A percentile compares a stretch with the other conserved stretches of the same genome.
Evolutionary conservation across 2,888 invertebrate genomes (phyloP).

Genomic region (Leptinotarsa peninsularis): DNA sequence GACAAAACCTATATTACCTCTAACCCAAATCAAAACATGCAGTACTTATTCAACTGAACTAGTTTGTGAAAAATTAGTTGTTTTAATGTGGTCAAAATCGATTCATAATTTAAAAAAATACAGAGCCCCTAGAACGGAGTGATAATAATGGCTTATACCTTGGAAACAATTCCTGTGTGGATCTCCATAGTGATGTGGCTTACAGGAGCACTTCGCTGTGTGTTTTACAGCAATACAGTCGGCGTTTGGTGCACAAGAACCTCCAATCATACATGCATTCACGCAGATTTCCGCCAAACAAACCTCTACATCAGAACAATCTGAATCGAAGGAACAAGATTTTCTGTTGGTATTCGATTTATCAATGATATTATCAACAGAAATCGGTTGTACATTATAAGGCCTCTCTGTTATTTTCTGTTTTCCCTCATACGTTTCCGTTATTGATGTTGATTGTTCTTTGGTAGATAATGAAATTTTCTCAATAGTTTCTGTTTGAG

Average conservation of each 20-base stretch:
- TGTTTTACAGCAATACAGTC: conserved; percentile 75
- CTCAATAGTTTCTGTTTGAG: conserved; percentile 7
- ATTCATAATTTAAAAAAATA: conserved; percentile 29
- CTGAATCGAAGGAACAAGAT: conserved; percentile 72
- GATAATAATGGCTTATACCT: conserved; percentile 68
- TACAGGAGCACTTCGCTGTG: conserved; percentile 74
- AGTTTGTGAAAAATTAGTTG: conserved; percentile 51
- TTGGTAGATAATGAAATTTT: too few species aligned
- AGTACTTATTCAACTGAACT: conserved; percentile 36
- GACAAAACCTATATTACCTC: conserved; percentile 32
- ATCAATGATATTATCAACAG: conserved; percentile 64
- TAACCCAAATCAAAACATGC: conserved; percentile 49
- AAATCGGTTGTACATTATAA: conserved; percentile 32
- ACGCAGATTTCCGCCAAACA: conserved; percentile 75
- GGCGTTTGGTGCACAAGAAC: conserved; percentile 72
- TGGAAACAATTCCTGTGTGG: conserved; percentile 71
- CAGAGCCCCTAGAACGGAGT: conserved; percentile 28
- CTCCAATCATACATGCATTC: conserved; percentile 72
- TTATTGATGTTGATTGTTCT: conserved; percentile 11
- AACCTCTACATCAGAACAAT: conserved; percentile 74
- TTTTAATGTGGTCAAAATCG: conserved; percentile 33
- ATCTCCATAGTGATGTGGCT: conserved; percentile 68
- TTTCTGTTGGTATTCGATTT: conserved; percentile 65
- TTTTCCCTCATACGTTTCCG: conserved; percentile 12
- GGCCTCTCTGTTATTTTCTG: not conserved